Percentiles rank a stretch among this genome's conserved stretches.
Evolutionary conservation across 2,888 invertebrate species (phyloP).

Genomic region (Sympetrum striolatum): DNA sequence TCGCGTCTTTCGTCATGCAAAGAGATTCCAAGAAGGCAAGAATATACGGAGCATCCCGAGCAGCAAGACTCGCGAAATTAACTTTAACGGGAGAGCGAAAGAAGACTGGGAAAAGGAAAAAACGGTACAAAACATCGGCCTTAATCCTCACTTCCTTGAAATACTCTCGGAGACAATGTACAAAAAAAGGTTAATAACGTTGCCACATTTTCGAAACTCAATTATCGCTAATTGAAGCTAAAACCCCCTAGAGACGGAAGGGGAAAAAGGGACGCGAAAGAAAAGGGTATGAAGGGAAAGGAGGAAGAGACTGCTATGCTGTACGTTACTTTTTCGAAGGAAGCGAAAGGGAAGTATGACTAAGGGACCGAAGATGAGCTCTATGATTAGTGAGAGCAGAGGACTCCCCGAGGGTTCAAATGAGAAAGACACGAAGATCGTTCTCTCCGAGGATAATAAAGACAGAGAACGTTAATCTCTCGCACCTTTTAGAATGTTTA

Average conservation of each 20-base stretch:
- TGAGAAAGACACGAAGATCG: not conserved
- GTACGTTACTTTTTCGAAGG: not conserved
- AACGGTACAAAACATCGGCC: constrained; percentile 15
- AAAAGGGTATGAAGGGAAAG: not conserved
- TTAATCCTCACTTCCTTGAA: constrained; percentile 22
- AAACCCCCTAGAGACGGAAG: not conserved
- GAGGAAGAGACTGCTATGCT: not conserved
- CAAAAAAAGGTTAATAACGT: constrained; percentile 39
- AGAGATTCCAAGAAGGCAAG: constrained; percentile 15
- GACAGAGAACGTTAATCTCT: not conserved
- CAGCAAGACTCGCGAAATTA: not conserved
- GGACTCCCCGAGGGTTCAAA: not conserved
- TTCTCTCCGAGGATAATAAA: not conserved
- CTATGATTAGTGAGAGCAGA: not conserved
- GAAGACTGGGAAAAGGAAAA: not conserved
- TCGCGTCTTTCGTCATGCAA: not conserved
- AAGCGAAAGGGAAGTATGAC: not conserved
- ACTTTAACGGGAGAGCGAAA: not conserved
- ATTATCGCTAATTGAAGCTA: constrained; percentile 44
- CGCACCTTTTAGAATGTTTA: not conserved
- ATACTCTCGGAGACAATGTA: constrained; percentile 10
- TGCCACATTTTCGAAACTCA: constrained; percentile 42
- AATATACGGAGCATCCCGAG: not conserved
- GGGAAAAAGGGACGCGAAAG: not conserved
- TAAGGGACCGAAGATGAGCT: not conserved